Evolutionary conservation across 92 coral and sea anemone species (phyloP).

Genomic region (Virgularia gustaviana): DNA sequence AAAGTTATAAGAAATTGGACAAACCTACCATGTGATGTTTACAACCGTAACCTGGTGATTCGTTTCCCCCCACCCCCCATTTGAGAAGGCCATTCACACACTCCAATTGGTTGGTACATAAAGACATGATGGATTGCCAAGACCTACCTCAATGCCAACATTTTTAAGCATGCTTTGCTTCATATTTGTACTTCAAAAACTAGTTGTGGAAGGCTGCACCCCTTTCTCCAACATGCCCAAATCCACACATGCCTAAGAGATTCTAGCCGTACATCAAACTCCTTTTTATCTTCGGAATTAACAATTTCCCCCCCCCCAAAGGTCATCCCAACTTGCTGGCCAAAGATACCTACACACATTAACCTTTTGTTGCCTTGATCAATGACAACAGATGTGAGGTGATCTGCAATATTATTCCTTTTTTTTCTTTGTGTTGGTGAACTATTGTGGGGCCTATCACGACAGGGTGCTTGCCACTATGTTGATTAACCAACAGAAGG

Average conservation of each 20-base stretch:
- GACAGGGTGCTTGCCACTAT: conserved; percentile 47
- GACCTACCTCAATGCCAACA: conserved; percentile 34
- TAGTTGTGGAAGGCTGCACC: too few species aligned
- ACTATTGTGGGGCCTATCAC: conserved; percentile 51
- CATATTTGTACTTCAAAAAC: too few species aligned
- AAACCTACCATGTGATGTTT: too few species aligned
- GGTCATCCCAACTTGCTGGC: conserved; percentile 29
- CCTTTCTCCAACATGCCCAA: too few species aligned
- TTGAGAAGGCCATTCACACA: too few species aligned
- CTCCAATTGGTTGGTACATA: too few species aligned
- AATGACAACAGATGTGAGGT: conserved; percentile 33
- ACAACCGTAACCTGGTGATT: too few species aligned
- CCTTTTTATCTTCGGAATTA: conserved; percentile 39
- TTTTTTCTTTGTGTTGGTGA: conserved; percentile 51
- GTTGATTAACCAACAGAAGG: conserved; percentile 26
- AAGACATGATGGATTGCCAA: conserved; percentile 8
- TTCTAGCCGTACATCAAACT: conserved; percentile 35
- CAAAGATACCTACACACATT: conserved; percentile 43
- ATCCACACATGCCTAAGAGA: too few species aligned
- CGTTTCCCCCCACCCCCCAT: too few species aligned
- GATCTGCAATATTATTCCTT: conserved; percentile 21
- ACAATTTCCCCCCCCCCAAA: conserved; percentile 41
- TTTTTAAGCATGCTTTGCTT: too few species aligned
- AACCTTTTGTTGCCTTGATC: conserved; percentile 10
- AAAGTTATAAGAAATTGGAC: too few species aligned